Evolutionary conservation across 2,113 vertebrate genomes (phyloP), one percentile per base, ranked within the genome.

Genomic region (Pelusios castaneus): DNA sequence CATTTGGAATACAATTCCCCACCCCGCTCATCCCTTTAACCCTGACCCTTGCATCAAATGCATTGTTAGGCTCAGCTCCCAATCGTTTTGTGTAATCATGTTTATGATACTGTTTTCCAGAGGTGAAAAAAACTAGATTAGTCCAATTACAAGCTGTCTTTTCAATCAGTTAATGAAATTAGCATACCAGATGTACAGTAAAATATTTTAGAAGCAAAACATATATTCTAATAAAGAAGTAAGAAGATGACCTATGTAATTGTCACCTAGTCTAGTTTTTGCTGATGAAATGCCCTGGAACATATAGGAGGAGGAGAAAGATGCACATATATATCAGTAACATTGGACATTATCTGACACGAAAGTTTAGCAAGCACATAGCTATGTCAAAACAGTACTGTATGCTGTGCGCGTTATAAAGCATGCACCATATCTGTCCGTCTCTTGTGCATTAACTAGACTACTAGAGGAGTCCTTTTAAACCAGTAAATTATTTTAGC

Each of bases 101-200:
- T 92, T 94, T 63, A 93, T 2, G 0, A 75, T 94, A 96, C 94
- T 6, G 0, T 89, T 75, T 95, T 96, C 75, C n/a, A 60, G 82
- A 93, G 87, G 80, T 93, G 93, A 96, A 97, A 84, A 89, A 96
- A 95, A n/a, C n/a, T 11, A 77, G 54, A 96, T 79, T 87, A 97
- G 92, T 82, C 34, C 83, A 97, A 94, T 96, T 92, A 91, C 22
- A 93, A 75, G 25, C 2, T 1, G 79, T 79, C 90, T 91, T 94
- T 89, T 87, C 95, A 97, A 98, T 94, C 47, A 80, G 63, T 87
- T 92, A 95, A 87, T 81, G 51, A 89, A 58, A 89, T 89, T 87
- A 95, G 86, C 91, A 83, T 60, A 63, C 70, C 73, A 70, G 22
- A 87, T 78, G 76, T 89, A 88, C 54, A 77, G 38, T 93, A 82